phyloP scores from a whole-genome alignment of 2,797 vertebrate species.

The Taenioides sp. region DNA sequence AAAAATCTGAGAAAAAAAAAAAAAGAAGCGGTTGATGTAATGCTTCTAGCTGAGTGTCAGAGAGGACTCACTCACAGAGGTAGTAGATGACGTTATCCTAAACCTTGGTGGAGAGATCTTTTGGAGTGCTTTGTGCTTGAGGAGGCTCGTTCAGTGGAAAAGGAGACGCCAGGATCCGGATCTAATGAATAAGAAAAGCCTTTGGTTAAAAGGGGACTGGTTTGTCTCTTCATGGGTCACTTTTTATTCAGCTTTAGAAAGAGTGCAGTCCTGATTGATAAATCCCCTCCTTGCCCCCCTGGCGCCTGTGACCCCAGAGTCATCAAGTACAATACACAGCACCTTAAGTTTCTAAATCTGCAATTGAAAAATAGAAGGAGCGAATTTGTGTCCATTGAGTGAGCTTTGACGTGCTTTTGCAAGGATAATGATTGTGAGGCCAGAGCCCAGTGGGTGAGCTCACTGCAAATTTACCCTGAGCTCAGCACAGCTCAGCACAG shows the following conservation, averaged over 20 bases:
- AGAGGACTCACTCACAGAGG: neutral
- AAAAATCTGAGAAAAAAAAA: neutral
- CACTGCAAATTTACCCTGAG: constrained; percentile 73
- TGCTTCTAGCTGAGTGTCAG: neutral
- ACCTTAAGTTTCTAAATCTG: constrained; percentile 80
- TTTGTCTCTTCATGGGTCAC: constrained; percentile 78
- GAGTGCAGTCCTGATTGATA: constrained; percentile 86
- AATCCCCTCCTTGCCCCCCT: constrained; percentile 78
- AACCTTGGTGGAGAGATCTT: constrained; percentile 37
- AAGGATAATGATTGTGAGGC: constrained; percentile 80
- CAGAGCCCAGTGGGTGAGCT: constrained; percentile 73
- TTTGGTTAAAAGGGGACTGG: constrained; percentile 77
- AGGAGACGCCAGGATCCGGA: constrained; percentile 75
- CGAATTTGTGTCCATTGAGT: constrained; percentile 85
- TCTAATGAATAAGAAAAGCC: constrained; percentile 80
- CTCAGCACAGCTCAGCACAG: constrained; percentile 74
- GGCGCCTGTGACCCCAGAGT: constrained; percentile 88
- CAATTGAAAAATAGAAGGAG: constrained; percentile 80
- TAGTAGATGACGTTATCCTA: constrained; percentile 30
- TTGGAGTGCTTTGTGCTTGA: constrained; percentile 63
- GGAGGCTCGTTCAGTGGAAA: constrained; percentile 57
- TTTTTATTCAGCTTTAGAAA: constrained; percentile 84
- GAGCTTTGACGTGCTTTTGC: constrained; percentile 80
- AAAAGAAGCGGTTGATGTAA: neutral
- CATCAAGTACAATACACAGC: constrained; percentile 80